Base-by-base conservation (phyloP, 2,888 invertebrate species). In the Kuschelorhynchus macadamiae region DNA sequence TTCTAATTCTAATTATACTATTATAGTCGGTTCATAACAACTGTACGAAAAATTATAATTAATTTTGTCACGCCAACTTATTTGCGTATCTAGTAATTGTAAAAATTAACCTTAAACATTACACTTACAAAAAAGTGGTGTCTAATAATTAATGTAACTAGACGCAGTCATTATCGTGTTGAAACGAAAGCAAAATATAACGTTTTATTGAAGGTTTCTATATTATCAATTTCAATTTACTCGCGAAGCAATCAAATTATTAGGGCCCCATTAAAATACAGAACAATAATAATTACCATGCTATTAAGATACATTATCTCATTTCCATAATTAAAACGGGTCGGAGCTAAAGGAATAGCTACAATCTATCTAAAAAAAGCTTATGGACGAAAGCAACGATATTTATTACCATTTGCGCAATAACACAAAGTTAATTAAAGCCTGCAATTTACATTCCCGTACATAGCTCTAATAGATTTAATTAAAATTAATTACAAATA, bases 401-500 rank as follows among this genome's bases (percentile, higher is more conserved):
- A 60, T 60, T 60, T 60, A 60, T 60, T 60, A 32, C 41, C 50
- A 20, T 30, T 55, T 55, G 41, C 42, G 30, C 30, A 55, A 42
- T 55, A 42, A 12, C 41, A 41, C 42, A 55, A 42, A 55, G 55
- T 55, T 55, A 55, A 55, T 72, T 70, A 74, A 72, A 55, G 60
- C 64, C 63, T 53, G 68, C 70, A 71, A 74, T 71, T 73, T 73
- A 32, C 73, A 74, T 74, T 71, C 72, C 70, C 55, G 41, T 70
- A 71, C 72, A 68, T 70, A 73, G 72, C 67, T 71, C 72, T 67
- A 71, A 71, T 72, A 73, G 72, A 70, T 71, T 73, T 67, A 71
- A 71, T 72, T 73, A 72, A 70, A 74, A 75, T 75, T 74, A 74
- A 75, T 75, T 75, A 70, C 71, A 71, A 69, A 72, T 72, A 73